Evolutionary conservation across 2,797 vertebrate genomes (phyloP).

Genomic region (Muraenolepis orangiensis): DNA sequence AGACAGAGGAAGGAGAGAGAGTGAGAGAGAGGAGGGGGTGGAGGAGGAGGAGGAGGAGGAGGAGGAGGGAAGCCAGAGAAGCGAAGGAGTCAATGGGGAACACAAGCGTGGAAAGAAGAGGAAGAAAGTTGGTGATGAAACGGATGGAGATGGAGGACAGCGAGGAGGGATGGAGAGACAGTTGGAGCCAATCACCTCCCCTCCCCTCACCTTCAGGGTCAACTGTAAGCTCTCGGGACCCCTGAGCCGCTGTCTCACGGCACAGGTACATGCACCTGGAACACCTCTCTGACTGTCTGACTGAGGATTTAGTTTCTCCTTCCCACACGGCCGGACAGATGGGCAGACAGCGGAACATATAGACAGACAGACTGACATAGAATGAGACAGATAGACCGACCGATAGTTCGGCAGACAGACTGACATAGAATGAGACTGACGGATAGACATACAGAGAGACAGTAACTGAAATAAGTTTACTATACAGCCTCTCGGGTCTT

Average conservation of each 20-base stretch:
- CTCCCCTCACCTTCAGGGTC: conserved; percentile 77
- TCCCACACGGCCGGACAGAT: neutral
- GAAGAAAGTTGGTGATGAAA: conserved; percentile 1
- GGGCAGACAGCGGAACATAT: neutral
- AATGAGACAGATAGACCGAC: neutral
- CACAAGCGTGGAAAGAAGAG: conserved; percentile 32
- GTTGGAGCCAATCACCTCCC: neutral
- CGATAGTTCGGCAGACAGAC: neutral
- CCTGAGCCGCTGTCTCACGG: conserved; percentile 66
- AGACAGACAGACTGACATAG: neutral
- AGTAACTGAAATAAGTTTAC: neutral
- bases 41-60: neutral
- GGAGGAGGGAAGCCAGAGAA: neutral
- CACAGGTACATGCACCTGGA: conserved; percentile 72
- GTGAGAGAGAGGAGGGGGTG: neutral
- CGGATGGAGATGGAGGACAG: neutral
- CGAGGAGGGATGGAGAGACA: neutral
- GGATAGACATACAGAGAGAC: neutral
- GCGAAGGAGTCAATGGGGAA: conserved; percentile 7
- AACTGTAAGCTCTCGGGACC: conserved; percentile 87
- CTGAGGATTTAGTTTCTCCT: neutral
- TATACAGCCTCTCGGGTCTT: neutral
- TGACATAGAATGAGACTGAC: no score
- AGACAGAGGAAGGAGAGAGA: conserved; percentile 9
- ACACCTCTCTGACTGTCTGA: neutral